phyloP scores from a whole-genome alignment of 2,888 invertebrate species.

The Callosobruchus maculatus region DNA sequence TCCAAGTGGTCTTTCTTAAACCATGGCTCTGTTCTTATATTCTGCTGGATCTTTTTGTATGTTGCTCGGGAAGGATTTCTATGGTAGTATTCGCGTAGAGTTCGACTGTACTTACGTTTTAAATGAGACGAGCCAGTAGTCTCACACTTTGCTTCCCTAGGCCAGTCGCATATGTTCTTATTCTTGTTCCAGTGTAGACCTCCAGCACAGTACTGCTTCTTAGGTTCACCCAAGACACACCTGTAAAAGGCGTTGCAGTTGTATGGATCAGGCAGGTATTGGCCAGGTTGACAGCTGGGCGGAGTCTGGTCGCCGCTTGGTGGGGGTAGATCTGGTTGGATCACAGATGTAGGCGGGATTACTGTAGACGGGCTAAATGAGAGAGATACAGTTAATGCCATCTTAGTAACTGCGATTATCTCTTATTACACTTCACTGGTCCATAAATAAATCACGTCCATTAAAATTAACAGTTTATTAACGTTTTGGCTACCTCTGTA shows the following conservation, averaged over 20 bases:
- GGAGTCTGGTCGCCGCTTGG: constrained; percentile 15
- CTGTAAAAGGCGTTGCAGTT: constrained; percentile 74
- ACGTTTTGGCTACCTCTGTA: too few species aligned
- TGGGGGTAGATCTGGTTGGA: constrained; percentile 46
- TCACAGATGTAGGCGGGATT: constrained; percentile 49
- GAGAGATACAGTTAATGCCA: neutral
- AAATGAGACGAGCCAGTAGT: constrained; percentile 35
- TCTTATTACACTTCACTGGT: too few species aligned
- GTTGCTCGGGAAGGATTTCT: too few species aligned
- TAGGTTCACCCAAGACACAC: constrained; percentile 70
- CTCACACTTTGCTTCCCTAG: constrained; percentile 66
- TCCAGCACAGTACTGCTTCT: constrained; percentile 71
- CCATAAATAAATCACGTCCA: too few species aligned
- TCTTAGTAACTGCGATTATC: too few species aligned
- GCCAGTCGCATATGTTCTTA: constrained; percentile 76
- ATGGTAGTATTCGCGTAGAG: constrained; percentile 26
- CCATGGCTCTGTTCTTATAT: too few species aligned
- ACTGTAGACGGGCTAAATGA: constrained; percentile 24
- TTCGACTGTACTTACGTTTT: constrained; percentile 6
- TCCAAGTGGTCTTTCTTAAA: too few species aligned
- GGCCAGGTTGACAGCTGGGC: constrained; percentile 47
- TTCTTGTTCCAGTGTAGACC: constrained; percentile 76
- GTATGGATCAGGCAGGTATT: constrained; percentile 57
- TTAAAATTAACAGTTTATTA: too few species aligned
- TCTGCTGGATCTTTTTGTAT: too few species aligned